phyloP scores from a whole-genome alignment of 2,113 vertebrate species.

The Clarias macrocephalus region DNA sequence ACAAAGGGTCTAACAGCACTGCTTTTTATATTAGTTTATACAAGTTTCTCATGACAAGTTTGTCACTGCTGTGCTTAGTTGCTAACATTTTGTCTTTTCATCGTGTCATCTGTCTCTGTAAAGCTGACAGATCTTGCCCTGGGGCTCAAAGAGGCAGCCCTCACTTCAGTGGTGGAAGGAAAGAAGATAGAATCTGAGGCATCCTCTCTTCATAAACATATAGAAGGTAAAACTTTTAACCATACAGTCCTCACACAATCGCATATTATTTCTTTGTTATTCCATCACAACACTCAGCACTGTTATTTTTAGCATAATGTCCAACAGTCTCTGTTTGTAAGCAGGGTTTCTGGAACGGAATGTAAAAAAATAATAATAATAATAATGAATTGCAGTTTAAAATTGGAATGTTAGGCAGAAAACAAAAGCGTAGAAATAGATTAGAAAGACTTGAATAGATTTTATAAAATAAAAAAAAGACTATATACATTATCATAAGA shows the following conservation, averaged over 20 bases:
- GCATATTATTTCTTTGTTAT: background rate
- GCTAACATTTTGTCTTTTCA: slow-evolving; percentile 9
- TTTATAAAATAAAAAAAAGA: background rate
- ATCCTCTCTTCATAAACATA: slow-evolving; percentile 68
- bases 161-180: slow-evolving; percentile 69
- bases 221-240: slow-evolving; percentile 72
- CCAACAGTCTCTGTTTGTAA: background rate
- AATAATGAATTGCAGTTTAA: too few species aligned
- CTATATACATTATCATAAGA: background rate
- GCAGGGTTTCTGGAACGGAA: background rate
- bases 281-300: background rate
- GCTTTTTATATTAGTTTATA: background rate
- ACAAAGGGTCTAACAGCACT: background rate
- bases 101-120: slow-evolving; percentile 24
- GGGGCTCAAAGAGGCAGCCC: slow-evolving; percentile 63
- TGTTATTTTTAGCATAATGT: background rate
- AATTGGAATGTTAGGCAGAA: background rate
- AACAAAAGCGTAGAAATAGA: background rate
- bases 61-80: background rate
- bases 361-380: background rate
- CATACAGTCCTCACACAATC: background rate
- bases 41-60: background rate
- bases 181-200: slow-evolving; percentile 71
- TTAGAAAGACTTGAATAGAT: background rate
- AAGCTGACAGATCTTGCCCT: slow-evolving; percentile 68